phyloP scores from a whole-genome alignment of 2,113 vertebrate species.

The Pterocles orientalis region DNA sequence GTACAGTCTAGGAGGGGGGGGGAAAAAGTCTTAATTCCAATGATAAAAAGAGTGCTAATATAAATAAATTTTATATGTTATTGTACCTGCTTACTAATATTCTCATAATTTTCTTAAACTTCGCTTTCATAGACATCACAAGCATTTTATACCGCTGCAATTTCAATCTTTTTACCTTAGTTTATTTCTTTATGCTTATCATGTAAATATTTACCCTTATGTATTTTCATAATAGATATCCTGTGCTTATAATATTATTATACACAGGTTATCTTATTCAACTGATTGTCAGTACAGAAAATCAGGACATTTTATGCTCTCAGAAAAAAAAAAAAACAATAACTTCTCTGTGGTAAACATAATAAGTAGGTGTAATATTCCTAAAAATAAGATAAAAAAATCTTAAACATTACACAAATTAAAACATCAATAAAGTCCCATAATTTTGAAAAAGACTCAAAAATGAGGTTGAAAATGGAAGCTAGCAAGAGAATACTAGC shows the following conservation, averaged over 20 bases:
- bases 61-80: neutral
- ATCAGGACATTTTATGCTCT: neutral
- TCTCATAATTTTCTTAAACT: neutral
- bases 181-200: neutral
- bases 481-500: neutral
- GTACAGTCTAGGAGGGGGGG: neutral
- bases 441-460: neutral
- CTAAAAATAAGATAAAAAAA: neutral
- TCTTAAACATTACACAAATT: neutral
- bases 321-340: neutral
- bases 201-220: neutral
- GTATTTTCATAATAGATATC: neutral
- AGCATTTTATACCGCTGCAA: neutral
- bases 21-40: neutral
- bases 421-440: neutral
- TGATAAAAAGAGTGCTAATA: neutral
- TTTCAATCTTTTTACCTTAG: neutral
- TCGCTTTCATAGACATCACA: neutral
- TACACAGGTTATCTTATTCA: neutral
- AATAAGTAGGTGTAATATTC: neutral
- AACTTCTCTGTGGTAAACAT: neutral
- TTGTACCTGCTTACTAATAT: neutral
- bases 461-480: neutral
- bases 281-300: neutral
- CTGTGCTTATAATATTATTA: neutral